Conservation (phyloP, 2,113 vertebrate species). For the Sinocyclocheilus rhinocerous region DNA sequence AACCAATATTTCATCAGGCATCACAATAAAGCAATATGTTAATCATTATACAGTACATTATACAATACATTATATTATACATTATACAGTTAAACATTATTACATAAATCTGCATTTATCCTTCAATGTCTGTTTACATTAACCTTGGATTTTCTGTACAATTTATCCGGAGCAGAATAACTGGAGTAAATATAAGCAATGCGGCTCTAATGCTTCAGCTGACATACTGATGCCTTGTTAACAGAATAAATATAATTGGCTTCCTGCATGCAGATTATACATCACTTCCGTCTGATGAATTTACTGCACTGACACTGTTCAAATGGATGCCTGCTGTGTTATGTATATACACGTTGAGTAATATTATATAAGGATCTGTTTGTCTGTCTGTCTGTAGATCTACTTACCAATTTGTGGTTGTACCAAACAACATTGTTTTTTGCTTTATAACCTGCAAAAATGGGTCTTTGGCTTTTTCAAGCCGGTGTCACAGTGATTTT, state of each 20-base stretch:
- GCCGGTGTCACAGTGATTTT: background rate
- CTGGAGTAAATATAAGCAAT: background rate
- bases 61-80: too few relatives aligned
- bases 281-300: background rate
- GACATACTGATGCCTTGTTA: constrained; percentile 9
- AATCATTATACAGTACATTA: background rate
- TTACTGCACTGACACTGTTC: background rate
- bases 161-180: background rate
- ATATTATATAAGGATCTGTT: background rate
- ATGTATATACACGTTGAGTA: background rate
- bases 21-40: background rate
- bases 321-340: background rate
- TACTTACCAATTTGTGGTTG: background rate
- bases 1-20: background rate
- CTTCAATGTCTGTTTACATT: background rate
- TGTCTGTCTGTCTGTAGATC: background rate
- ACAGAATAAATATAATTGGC: constrained; percentile 16
- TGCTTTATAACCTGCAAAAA: background rate
- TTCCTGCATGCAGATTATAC: background rate
- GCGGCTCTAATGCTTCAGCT: background rate
- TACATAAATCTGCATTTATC: background rate
- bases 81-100: background rate
- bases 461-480: background rate
- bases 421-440: background rate
- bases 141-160: background rate